Conservation (phyloP, 2,797 vertebrate genomes). For the Acipenser ruthenus region DNA sequence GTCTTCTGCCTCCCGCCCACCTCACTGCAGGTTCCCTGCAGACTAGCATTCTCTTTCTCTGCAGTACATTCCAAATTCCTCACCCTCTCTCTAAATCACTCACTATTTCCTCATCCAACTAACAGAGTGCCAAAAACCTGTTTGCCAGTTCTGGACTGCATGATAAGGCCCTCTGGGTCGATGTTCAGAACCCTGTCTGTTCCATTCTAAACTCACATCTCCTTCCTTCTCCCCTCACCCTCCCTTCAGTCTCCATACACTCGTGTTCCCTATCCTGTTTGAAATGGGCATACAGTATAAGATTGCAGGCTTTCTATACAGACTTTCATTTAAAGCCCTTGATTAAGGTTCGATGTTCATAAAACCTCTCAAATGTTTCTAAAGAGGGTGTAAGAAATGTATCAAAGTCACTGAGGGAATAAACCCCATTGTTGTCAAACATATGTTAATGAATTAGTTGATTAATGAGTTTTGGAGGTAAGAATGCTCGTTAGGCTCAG, state of each 20-base stretch:
- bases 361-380: too few species aligned
- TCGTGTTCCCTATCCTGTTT: too few species aligned
- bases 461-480: too few species aligned
- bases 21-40: neutral
- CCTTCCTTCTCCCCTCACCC: neutral
- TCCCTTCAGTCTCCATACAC: neutral
- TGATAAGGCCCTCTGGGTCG: neutral
- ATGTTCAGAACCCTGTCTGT: neutral
- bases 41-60: neutral
- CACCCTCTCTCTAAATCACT: neutral
- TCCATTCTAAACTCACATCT: neutral
- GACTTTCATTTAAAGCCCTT: too few species aligned
- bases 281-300: too few species aligned
- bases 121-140: slow-evolving; percentile 6
- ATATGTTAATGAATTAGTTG: too few species aligned
- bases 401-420: too few species aligned
- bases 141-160: neutral
- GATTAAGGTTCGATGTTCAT: too few species aligned
- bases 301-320: too few species aligned
- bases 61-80: neutral
- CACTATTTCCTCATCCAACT: neutral
- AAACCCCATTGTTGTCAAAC: too few species aligned
- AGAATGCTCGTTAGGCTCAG: too few species aligned
- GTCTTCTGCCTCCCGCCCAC: neutral
- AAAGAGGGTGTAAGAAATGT: too few species aligned